Evolutionary conservation across 2,797 vertebrate species (phyloP).

Genomic region (Anomalospiza imberbis): DNA sequence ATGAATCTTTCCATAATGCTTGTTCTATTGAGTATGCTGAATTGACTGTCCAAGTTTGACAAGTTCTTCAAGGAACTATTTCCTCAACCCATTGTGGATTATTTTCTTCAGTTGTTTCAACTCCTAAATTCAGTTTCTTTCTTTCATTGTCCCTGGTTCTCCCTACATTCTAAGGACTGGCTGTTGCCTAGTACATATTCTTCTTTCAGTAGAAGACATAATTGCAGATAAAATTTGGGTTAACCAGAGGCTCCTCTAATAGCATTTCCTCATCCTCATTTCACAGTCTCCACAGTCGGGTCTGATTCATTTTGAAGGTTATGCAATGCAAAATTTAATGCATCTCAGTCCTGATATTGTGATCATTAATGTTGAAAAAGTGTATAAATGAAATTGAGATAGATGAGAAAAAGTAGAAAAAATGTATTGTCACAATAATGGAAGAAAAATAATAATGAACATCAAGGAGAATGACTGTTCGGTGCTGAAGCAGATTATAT

Average conservation of each 20-base stretch:
- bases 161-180: not conserved
- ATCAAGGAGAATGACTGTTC: constrained; percentile 35
- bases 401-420: not conserved
- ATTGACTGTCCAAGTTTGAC: not conserved
- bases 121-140: not conserved
- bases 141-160: not conserved
- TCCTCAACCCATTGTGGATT: not conserved
- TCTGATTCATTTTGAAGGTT: constrained; percentile 1
- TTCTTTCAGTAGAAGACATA: not conserved
- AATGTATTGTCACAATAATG: not conserved
- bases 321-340: not conserved
- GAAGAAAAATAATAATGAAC: constrained; percentile 42
- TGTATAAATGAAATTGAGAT: not conserved
- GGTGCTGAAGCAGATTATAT: constrained; percentile 49
- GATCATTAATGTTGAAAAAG: not conserved
- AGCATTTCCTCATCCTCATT: not conserved
- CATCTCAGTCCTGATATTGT: not conserved
- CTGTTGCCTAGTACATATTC: not conserved
- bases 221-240: not conserved
- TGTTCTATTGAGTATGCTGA: not conserved
- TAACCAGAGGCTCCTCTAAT: not conserved
- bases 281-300: not conserved
- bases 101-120: not conserved
- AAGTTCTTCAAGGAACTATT: not conserved
- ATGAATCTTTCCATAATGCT: not conserved